These are phyloP conservation scores for Eulacestoma nigropectus DNA, from an alignment of 2,113 vertebrate genomes.

Conservation along the genomic window DNA sequence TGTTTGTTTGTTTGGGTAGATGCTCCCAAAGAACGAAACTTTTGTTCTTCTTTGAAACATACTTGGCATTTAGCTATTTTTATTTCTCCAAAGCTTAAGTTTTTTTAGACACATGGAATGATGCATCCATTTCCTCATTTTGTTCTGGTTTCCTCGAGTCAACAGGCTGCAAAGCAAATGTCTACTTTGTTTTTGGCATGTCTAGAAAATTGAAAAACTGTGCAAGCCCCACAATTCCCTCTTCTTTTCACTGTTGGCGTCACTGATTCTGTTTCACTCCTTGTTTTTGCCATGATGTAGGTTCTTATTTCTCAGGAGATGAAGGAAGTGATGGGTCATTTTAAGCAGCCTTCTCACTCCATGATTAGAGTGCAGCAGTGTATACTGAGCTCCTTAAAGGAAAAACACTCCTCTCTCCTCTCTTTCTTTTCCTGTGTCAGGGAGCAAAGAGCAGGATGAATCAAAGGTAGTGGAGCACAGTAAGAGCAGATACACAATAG, in stretches of 20 bases:
- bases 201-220: not conserved
- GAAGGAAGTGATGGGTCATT: not conserved
- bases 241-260: not conserved
- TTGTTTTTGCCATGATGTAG: not conserved
- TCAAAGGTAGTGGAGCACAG: not conserved
- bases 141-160: not conserved
- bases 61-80: not conserved
- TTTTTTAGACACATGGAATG: not conserved
- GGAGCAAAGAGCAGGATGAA: not conserved
- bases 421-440: not conserved
- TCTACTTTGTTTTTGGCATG: not conserved
- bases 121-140: not conserved
- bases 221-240: not conserved
- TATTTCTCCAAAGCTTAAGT: not conserved
- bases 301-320: not conserved
- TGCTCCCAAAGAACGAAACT: not conserved
- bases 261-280: not conserved
- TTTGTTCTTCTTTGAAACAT: not conserved
- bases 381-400: not conserved
- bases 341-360: not conserved
- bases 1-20: not conserved
- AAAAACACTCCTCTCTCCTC: not conserved
- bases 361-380: not conserved
- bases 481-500: not conserved
- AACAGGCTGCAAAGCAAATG: not conserved